A percentile compares a stretch with the other conserved stretches of the same genome.
phyloP scores from a whole-genome alignment of 2,113 vertebrate genomes.

The Pseudorhombus dupliciocellatus region DNA sequence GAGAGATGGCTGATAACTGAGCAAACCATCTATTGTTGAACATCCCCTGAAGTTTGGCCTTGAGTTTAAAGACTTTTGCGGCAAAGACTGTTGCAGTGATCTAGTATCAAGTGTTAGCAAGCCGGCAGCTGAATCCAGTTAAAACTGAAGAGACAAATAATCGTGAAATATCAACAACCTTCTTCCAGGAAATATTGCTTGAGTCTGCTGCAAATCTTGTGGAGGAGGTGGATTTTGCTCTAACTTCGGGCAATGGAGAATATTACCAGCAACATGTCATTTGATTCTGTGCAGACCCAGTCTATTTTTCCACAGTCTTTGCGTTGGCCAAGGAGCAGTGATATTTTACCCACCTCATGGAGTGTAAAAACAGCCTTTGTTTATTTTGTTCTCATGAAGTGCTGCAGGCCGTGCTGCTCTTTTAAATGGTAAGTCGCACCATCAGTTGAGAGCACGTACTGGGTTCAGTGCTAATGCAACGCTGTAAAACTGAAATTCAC shows the following conservation, averaged over 20 bases:
- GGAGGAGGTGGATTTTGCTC: slow-evolving; percentile 1
- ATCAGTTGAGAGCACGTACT: slow-evolving; percentile 26
- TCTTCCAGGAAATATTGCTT: background rate
- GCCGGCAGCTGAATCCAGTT: background rate
- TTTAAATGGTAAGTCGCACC: slow-evolving; percentile 6
- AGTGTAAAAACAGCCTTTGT: slow-evolving; percentile 38
- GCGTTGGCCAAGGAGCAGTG: slow-evolving; percentile 9
- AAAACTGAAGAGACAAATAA: background rate
- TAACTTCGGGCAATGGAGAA: slow-evolving; percentile 9
- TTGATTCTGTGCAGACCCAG: slow-evolving; percentile 30
- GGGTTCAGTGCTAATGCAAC: slow-evolving; percentile 14
- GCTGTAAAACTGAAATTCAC: slow-evolving; percentile 14
- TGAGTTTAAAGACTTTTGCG: background rate
- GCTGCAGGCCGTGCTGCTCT: background rate
- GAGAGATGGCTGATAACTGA: background rate
- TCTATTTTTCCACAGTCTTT: slow-evolving; percentile 25
- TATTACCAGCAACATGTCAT: background rate
- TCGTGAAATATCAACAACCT: background rate
- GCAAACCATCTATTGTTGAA: slow-evolving; percentile 28
- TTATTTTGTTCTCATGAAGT: slow-evolving; percentile 33
- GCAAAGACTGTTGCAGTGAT: background rate
- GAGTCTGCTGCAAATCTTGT: background rate
- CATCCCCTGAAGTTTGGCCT: background rate
- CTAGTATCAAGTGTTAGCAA: background rate
- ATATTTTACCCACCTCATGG: slow-evolving; percentile 17